phyloP scores from a whole-genome alignment of 2,113 vertebrate genomes.

The Apteryx mantelli region DNA sequence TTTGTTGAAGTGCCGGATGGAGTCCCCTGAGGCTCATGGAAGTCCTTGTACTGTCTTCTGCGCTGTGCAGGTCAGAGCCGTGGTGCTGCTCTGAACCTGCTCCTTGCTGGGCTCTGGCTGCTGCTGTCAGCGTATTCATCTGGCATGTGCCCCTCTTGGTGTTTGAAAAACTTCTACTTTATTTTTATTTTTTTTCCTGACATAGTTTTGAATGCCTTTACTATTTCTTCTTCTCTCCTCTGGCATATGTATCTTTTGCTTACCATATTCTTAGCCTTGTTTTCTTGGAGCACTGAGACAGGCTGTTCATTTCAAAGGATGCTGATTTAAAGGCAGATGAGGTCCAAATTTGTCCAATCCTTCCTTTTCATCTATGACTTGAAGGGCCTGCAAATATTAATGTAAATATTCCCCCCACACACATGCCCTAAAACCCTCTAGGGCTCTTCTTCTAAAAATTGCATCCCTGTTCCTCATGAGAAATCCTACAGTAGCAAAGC shows the following conservation, averaged over 20 bases:
- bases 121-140: neutral
- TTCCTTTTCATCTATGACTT: neutral
- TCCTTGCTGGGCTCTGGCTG: neutral
- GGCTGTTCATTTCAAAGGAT: slow-evolving; percentile 21
- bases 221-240: slow-evolving; percentile 16
- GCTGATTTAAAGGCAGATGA: slow-evolving; percentile 16
- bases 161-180: neutral
- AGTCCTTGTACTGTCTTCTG: neutral
- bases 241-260: slow-evolving; percentile 19
- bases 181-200: neutral
- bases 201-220: neutral
- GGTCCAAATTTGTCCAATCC: neutral
- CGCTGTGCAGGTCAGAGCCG: neutral
- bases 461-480: neutral
- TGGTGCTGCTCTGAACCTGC: neutral
- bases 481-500: neutral
- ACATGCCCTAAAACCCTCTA: neutral
- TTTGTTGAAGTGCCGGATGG: neutral
- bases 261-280: slow-evolving; percentile 1
- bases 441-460: neutral
- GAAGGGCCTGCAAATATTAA: neutral
- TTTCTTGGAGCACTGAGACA: neutral
- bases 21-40: fast-evolving
- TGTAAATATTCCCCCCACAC: neutral
- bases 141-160: neutral